Percentiles rank a stretch among this genome's conserved stretches.
Evolutionary conservation across 2,888 invertebrate species (phyloP).

Genomic region (Drosophila sordidula): DNA sequence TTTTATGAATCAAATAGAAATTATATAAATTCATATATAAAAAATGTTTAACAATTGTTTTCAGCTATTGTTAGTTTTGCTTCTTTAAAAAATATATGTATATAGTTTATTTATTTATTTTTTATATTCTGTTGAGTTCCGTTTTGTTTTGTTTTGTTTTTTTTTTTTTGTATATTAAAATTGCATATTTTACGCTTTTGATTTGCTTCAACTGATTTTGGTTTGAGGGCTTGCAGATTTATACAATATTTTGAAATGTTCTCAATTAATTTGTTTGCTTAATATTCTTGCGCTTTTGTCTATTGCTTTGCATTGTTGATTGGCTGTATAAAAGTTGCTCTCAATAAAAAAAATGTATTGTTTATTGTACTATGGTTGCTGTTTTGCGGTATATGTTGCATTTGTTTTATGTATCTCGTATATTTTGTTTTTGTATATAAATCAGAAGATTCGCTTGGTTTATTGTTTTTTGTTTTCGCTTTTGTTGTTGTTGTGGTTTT

Average conservation of each 20-base stretch:
- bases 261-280: constrained; percentile 20
- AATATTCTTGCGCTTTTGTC: constrained; percentile 51
- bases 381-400: constrained; percentile 69
- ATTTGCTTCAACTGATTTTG: constrained; percentile 48
- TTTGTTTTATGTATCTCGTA: constrained; percentile 63
- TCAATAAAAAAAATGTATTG: constrained; percentile 72
- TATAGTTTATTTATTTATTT: constrained; percentile 40
- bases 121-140: constrained; percentile 26
- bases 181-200: constrained; percentile 40
- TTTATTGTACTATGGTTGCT: constrained; percentile 81
- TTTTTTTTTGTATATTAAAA: constrained; percentile 41
- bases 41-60: constrained; percentile 74
- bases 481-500: constrained; percentile 18
- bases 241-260: constrained; percentile 5
- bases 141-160: no score
- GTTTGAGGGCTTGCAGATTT: constrained; percentile 15
- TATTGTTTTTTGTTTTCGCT: constrained; percentile 45
- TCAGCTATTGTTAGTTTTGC: constrained; percentile 71
- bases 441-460: constrained; percentile 52
- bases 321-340: constrained; percentile 70
- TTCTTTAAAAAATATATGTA: constrained; percentile 69
- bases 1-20: constrained; percentile 64
- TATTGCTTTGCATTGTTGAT: constrained; percentile 65
- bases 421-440: constrained; percentile 37
- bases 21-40: constrained; percentile 75